Percentiles rank a stretch among this genome's conserved stretches.
Evolutionary conservation across 2,888 invertebrate genomes (phyloP).

Genomic region (Ennomos erosarius): DNA sequence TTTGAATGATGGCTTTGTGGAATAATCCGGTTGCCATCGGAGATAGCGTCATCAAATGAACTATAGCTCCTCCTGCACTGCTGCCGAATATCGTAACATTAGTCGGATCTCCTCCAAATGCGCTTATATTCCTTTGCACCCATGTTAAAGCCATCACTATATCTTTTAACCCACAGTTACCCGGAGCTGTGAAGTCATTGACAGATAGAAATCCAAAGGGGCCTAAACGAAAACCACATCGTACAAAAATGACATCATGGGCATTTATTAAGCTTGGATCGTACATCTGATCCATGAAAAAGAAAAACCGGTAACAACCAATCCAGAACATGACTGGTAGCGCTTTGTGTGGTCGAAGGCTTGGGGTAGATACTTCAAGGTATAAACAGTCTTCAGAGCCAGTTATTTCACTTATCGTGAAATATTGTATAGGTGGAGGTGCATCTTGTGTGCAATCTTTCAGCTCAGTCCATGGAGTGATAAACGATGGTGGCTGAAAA

Average conservation of each 20-base stretch:
- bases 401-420: conserved; percentile 35
- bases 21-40: conserved; percentile 77
- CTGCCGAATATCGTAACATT: conserved; percentile 80
- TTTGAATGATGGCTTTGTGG: conserved; percentile 77
- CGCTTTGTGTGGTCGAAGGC: conserved; percentile 57
- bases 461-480: conserved; percentile 56
- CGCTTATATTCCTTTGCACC: conserved; percentile 72
- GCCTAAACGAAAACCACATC: conserved; percentile 75
- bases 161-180: conserved; percentile 78
- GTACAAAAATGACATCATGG: conserved; percentile 69
- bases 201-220: conserved; percentile 77
- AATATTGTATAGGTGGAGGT: conserved; percentile 45
- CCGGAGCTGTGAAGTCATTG: conserved; percentile 72
- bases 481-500: conserved; percentile 65
- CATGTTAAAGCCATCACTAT: conserved; percentile 74
- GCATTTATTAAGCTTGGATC: conserved; percentile 67
- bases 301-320: conserved; percentile 65
- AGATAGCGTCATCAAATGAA: conserved; percentile 78
- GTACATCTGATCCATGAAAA: conserved; percentile 57
- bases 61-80: conserved; percentile 74
- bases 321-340: conserved; percentile 83
- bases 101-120: conserved; percentile 75
- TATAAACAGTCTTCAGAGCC: conserved; percentile 79
- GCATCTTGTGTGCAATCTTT: conserved; percentile 66
- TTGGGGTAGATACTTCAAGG: conserved; percentile 68